Evolutionary conservation across 2,113 vertebrate genomes (phyloP), one percentile per base, ranked within the genome.

Genomic region (Rhinoderma darwinii): DNA sequence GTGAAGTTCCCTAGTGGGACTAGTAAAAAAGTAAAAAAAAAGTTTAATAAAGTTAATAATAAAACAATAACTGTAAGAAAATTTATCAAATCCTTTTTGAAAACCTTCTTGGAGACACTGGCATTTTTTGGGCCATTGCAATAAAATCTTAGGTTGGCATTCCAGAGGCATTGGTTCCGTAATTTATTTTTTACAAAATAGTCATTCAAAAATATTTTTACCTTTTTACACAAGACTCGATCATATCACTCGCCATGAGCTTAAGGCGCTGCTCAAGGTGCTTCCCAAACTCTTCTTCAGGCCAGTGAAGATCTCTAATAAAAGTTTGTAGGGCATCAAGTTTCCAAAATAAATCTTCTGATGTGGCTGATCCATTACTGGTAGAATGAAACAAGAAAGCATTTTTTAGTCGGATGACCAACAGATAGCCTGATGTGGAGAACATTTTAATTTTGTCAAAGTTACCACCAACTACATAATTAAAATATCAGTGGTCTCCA

Each of bases 241-340:
- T 99, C 98, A 99, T 99, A 92, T 99, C 98, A 83, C 98, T 99
- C 8, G 98, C 98, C 98, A 99, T 99, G 44, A 99, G 94, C 92
- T 99, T 99, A 51, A 99, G 95, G 61, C 98, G 96, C 72, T 96
- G 98, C 90, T 99, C 98, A 80, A 99, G 92, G 91, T 99, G 98
- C 86, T 99, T 99, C 27, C 96, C 97, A 90, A 99, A 99, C 93
- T 99, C 98, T 92, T 99, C 98, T 88, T 99, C 98, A 0, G 98
- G 98, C 98, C 98, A 99, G 91, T 99, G 98, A 61, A 99, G 96
- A 89, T 99, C 98, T 89, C 94, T 94, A 89, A 99, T 99, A 92
- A 99, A 99, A 18, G 97, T 98, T 94, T 99, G 98, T 44, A 99
- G 95, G 87, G 98, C 98, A 54, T 99, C 98, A 0, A 99, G 94